Conservation (phyloP, 2,888 invertebrate species). For the Bombylius major region DNA sequence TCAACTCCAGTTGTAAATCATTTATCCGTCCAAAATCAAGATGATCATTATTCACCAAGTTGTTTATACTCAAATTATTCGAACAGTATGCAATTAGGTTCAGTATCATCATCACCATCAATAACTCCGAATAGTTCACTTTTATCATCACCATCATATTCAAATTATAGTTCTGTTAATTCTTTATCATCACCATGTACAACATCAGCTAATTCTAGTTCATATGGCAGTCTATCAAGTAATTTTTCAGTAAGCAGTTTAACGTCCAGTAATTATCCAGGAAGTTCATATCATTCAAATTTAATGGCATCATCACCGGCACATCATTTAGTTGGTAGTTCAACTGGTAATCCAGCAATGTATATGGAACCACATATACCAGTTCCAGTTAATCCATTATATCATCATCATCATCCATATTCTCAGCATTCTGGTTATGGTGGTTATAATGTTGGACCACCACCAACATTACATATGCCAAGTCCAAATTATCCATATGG, state of each 20-base stretch:
- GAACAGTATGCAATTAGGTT: slow-evolving; percentile 5
- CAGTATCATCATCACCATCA: slow-evolving; percentile 3
- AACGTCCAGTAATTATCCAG: slow-evolving; percentile 26
- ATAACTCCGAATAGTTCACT: slow-evolving; percentile 4
- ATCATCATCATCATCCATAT: slow-evolving; percentile 27
- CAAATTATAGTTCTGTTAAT: slow-evolving; percentile 1
- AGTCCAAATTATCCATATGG: slow-evolving; percentile 55
- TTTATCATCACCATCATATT: slow-evolving; percentile 4
- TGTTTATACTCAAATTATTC: slow-evolving; percentile 10
- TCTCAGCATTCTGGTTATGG: slow-evolving; percentile 24
- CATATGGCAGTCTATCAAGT: slow-evolving; percentile 20
- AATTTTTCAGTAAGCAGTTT: slow-evolving; percentile 39
- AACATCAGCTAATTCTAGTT: slow-evolving; percentile 20
- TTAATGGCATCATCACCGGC: slow-evolving; percentile 33
- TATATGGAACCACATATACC: slow-evolving; percentile 39
- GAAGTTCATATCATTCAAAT: slow-evolving; percentile 33
- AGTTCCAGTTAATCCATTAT: slow-evolving; percentile 39
- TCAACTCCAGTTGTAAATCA: slow-evolving; percentile 6
- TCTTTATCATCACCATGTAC: slow-evolving; percentile 2
- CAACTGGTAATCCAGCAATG: slow-evolving; percentile 26
- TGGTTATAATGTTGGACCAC: slow-evolving; percentile 27
- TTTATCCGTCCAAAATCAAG: neutral
- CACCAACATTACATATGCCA: slow-evolving; percentile 51
- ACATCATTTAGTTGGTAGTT: slow-evolving; percentile 6
- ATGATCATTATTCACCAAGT: slow-evolving; percentile 13